Evolutionary conservation across 2,888 invertebrate genomes (phyloP).

Genomic region (Esperia sulphurella): DNA sequence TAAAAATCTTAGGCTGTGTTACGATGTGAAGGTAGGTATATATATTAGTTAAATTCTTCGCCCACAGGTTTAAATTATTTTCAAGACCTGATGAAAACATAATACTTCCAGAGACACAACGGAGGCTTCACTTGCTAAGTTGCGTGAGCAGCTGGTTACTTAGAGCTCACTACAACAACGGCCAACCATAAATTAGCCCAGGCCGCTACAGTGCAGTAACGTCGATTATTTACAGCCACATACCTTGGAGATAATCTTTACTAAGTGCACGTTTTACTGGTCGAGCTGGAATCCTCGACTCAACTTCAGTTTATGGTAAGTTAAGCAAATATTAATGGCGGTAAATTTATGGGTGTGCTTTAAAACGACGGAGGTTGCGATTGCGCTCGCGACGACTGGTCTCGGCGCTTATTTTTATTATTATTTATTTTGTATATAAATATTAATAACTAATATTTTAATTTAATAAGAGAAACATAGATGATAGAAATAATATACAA

Average conservation of each 20-base stretch:
- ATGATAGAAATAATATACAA: too few relatives aligned
- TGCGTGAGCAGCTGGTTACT: slow-evolving; percentile 7
- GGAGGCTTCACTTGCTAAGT: neutral
- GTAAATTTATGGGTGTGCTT: slow-evolving; percentile 47
- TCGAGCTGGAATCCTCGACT: slow-evolving; percentile 28
- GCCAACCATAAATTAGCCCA: slow-evolving; percentile 44
- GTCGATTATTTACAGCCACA: slow-evolving; percentile 52
- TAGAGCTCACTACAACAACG: slow-evolving; percentile 8
- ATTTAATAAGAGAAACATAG: too few relatives aligned
- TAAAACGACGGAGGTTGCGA: slow-evolving; percentile 23
- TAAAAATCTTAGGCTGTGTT: too few relatives aligned
- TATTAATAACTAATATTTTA: too few relatives aligned
- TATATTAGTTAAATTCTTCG: too few relatives aligned
- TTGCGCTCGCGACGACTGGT: slow-evolving; percentile 3
- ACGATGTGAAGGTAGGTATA: too few relatives aligned
- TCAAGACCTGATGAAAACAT: too few relatives aligned
- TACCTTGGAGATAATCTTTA: slow-evolving; percentile 50
- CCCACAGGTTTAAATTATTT: too few relatives aligned
- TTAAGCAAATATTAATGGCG: slow-evolving; percentile 65
- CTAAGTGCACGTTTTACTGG: slow-evolving; percentile 49
- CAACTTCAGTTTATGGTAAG: slow-evolving; percentile 57
- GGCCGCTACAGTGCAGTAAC: slow-evolving; percentile 37
- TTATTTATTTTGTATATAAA: neutral
- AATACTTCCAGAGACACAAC: too few relatives aligned
- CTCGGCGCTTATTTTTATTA: neutral